A percentile compares a stretch with the other conserved stretches of the same genome.
Conservation (phyloP, 2,113 vertebrate genomes). For the Pavo muticus region DNA sequence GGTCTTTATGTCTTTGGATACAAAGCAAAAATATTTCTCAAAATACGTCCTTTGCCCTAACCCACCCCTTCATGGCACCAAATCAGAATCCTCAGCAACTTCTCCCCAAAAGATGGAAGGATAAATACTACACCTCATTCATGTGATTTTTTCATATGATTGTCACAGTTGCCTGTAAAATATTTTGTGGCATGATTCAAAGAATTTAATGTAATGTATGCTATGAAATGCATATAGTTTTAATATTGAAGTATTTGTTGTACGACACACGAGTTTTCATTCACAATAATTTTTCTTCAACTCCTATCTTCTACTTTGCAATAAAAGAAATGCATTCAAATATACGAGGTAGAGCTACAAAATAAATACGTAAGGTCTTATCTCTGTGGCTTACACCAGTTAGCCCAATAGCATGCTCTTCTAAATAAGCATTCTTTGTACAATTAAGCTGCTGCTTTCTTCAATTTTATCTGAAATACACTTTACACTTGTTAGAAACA, state of each 20-base stretch:
- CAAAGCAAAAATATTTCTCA: not conserved
- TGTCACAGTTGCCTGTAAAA: not conserved
- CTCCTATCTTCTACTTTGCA: not conserved
- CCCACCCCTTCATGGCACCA: not conserved
- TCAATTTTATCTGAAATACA: not conserved
- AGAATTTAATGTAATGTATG: not conserved
- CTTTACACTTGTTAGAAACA: not conserved
- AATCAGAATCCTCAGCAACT: not conserved
- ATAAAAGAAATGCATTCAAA: not conserved
- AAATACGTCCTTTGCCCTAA: not conserved
- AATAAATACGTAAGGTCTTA: not conserved
- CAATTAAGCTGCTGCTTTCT: not conserved
- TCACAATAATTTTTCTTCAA: not conserved
- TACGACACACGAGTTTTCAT: not conserved
- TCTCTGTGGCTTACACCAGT: not conserved
- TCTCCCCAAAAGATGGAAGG: not conserved
- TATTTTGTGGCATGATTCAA: not conserved
- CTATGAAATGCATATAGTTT: not conserved
- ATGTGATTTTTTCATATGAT: not conserved
- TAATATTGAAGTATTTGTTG: not conserved
- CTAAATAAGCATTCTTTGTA: not conserved
- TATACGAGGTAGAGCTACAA: not conserved
- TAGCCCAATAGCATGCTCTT: not conserved
- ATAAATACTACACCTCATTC: not conserved
- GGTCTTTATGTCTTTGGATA: not conserved